Percentiles rank a stretch among this genome's conserved stretches.
Conservation (phyloP, 2,113 vertebrate genomes). For the Solenodon paradoxus region DNA sequence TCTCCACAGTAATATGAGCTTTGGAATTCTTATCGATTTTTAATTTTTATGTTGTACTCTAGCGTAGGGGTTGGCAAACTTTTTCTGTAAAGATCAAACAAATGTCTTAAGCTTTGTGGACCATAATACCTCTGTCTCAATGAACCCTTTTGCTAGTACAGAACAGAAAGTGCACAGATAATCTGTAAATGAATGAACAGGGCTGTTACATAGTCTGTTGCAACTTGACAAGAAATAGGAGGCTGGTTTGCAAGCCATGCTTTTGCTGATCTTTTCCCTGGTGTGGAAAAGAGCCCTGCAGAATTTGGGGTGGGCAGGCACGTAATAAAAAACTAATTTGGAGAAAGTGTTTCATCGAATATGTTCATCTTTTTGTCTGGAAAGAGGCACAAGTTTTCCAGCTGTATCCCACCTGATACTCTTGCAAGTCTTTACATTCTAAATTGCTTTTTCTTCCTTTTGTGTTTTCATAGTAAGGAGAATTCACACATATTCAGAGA, state of each 20-base stretch:
- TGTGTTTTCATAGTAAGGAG: not conserved
- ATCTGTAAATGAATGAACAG: not conserved
- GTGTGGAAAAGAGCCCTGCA: not conserved
- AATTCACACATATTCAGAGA: not conserved
- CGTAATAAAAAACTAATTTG: too few species aligned
- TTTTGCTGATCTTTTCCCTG: not conserved
- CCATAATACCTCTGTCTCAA: not conserved
- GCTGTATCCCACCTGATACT: too few species aligned
- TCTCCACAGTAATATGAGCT: not conserved
- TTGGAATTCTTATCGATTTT: conserved; percentile 26
- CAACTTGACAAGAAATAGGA: not conserved
- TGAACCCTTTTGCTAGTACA: not conserved
- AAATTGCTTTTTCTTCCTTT: not conserved
- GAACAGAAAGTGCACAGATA: not conserved
- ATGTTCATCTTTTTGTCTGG: not conserved
- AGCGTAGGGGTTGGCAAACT: not conserved
- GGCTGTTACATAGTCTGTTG: too few species aligned
- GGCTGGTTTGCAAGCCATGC: not conserved
- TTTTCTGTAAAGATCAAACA: not conserved
- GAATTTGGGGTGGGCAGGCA: not conserved
- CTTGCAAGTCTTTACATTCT: not conserved
- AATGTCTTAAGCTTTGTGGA: not conserved
- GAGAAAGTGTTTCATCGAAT: not conserved
- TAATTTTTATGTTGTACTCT: not conserved
- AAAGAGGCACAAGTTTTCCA: not conserved